Evolutionary conservation across 2,797 vertebrate genomes (phyloP).

Genomic region (Cryptoprocta ferox): DNA sequence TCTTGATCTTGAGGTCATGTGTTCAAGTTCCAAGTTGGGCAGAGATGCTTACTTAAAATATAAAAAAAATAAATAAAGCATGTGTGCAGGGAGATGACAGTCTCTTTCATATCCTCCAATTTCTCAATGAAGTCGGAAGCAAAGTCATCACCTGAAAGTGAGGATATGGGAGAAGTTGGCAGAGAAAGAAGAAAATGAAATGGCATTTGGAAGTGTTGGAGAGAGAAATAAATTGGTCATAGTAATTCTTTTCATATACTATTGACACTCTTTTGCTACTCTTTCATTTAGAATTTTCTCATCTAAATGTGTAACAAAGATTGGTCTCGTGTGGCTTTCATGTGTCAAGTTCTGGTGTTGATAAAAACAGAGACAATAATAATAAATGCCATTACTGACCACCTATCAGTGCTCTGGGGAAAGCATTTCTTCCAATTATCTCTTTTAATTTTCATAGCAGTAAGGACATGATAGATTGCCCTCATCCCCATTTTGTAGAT

Average conservation of each 20-base stretch:
- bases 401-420: not conserved
- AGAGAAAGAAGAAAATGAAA: not conserved
- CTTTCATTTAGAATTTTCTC: slow-evolving; percentile 28
- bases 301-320: not conserved
- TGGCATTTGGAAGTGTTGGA: not conserved
- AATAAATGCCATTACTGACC: not conserved
- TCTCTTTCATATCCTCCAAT: not conserved
- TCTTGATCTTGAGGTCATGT: not conserved
- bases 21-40: not conserved
- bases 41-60: not conserved
- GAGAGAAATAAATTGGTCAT: not conserved
- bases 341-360: not conserved
- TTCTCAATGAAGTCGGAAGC: slow-evolving; percentile 17
- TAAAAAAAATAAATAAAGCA: not conserved
- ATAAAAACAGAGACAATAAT: not conserved
- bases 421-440: not conserved
- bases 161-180: not conserved
- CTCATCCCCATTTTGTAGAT: not conserved
- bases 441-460: not conserved
- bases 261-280: not conserved
- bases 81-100: not conserved
- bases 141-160: not conserved
- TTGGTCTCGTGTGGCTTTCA: not conserved
- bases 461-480: not conserved
- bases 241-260: not conserved